A percentile compares a stretch with the other conserved stretches of the same genome.
Evolutionary conservation across 2,888 invertebrate genomes (phyloP).

Genomic region (Antheraea assamensis): DNA sequence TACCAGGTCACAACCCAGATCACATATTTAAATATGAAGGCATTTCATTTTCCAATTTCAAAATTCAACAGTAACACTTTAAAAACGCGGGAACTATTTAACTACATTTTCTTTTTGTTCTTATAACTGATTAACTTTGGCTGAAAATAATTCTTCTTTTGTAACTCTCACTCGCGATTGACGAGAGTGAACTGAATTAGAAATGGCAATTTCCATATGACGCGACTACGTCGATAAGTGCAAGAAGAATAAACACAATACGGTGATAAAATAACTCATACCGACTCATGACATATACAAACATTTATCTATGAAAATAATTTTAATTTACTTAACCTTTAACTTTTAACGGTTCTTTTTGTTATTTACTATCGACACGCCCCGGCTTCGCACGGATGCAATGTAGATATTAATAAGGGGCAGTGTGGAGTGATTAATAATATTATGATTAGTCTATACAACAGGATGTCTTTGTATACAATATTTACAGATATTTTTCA

Average conservation of each 20-base stretch:
- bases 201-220: constrained; percentile 40
- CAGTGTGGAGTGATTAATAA: too few relatives aligned
- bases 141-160: neutral
- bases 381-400: too few relatives aligned
- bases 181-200: constrained; percentile 27
- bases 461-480: too few relatives aligned
- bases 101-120: neutral
- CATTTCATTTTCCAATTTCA: neutral
- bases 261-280: constrained; percentile 12
- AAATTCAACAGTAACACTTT: neutral
- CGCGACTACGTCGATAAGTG: constrained; percentile 25
- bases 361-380: too few relatives aligned
- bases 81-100: neutral
- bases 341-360: neutral
- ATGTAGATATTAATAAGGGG: too few relatives aligned
- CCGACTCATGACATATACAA: neutral
- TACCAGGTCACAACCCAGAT: neutral
- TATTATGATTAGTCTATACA: too few relatives aligned
- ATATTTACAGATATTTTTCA: too few relatives aligned
- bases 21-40: neutral
- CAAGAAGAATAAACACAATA: constrained; percentile 17
- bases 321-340: constrained; percentile 10
- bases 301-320: neutral
- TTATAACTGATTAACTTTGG: neutral
- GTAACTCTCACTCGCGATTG: constrained; percentile 16